Percentiles rank a stretch among this genome's conserved stretches.
Evolutionary conservation across 1,140 invertebrate genomes (phyloP).

Genomic region (Chlorops oryzae): DNA sequence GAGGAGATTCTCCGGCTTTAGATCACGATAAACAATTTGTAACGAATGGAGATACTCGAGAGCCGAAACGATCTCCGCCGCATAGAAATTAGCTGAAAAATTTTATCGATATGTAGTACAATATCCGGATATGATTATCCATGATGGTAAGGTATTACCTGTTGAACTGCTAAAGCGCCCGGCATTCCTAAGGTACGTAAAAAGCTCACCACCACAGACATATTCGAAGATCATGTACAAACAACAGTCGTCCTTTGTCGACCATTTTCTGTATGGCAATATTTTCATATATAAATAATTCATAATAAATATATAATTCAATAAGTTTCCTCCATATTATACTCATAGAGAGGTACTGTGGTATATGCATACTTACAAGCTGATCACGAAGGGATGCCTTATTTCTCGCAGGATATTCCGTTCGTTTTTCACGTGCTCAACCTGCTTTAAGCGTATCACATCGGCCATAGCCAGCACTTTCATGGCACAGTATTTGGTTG

Average conservation of each 20-base stretch:
- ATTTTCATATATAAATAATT: neutral
- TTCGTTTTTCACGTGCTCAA: constrained; percentile 93
- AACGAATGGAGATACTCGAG: constrained; percentile 88
- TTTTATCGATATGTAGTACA: neutral
- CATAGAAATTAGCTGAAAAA: constrained; percentile 76
- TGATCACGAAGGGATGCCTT: constrained; percentile 89
- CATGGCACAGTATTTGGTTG: constrained; percentile 75
- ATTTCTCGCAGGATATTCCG: constrained; percentile 83
- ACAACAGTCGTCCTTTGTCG: constrained; percentile 77
- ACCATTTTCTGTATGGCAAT: constrained; percentile 72
- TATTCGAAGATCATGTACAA: constrained; percentile 93
- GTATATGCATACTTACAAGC: constrained; percentile 68
- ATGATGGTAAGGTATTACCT: constrained; percentile 50
- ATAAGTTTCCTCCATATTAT: neutral
- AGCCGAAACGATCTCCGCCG: constrained; percentile 87
- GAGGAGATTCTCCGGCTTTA: constrained; percentile 75
- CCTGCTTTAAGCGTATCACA: constrained; percentile 86
- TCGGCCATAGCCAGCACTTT: constrained; percentile 88
- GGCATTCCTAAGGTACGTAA: constrained; percentile 89
- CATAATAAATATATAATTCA: neutral
- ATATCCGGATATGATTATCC: neutral
- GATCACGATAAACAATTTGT: constrained; percentile 75
- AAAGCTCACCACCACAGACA: constrained; percentile 90
- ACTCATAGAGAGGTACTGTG: neutral
- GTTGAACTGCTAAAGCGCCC: constrained; percentile 80